Base-by-base conservation (phyloP, 2,888 invertebrate genomes). In the Lucinisca nassula region DNA sequence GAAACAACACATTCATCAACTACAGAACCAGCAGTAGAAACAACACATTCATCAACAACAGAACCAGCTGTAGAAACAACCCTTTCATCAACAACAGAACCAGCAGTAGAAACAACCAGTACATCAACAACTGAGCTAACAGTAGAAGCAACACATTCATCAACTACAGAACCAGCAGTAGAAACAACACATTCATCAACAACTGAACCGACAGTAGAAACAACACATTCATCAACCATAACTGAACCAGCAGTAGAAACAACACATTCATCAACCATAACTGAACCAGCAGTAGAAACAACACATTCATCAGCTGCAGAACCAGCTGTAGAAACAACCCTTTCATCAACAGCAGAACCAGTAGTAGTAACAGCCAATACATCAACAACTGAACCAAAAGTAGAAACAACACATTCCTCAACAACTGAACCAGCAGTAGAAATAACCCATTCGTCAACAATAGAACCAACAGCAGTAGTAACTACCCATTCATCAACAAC, bases 11-110 rank as follows among this genome's bases (percentile, higher is more conserved):
- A 27, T 45, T 27, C 72, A 80, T 24, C 45, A 45, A 55, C 75
- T 6, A 37, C 79, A 45, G 14, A 70, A 10, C 61, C 85, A 17
- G 75, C 80, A 32, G n/a, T 55, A 45, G 32, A 83, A 55, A 75
- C 85, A 51, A 75, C 83, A 14, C 51, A 55, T 17, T 45, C 27
- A n/a, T 67, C 51, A 10, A 58, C 72, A n/a, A 72, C 37, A 17
- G 21, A n/a, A 51, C 17, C 21, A 51, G 21, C 51, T 21, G 40
- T n/a, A n/a, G n/a, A n/a, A 40, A 40, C 40, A 40, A 40, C 40
- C 40, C 40, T 40, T 10, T 40, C 40, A 40, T 40, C 40, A 51
- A 51, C 21, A 51, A 21, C 51, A 51, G 10, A 10, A 51, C 10
- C 51, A 51, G 21, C 51, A 51, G 4, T 21, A 51, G 51, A 51